Evolutionary conservation across 2,888 invertebrate genomes (phyloP), one percentile per base, ranked within the genome.

Genomic region (Dendrolimus houi): DNA sequence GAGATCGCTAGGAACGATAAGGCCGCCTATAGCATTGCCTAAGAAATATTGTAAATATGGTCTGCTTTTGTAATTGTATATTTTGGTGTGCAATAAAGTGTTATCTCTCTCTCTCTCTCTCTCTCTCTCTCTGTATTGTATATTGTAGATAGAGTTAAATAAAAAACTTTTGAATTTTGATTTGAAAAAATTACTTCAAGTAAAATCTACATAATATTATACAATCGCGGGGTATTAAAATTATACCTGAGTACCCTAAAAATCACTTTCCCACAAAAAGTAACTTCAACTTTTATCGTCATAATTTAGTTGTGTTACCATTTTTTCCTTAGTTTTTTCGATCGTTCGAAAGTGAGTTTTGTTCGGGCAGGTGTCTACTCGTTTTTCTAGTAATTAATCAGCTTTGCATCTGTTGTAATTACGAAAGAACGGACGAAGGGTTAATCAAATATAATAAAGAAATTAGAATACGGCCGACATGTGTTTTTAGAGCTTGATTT

Each of bases 371-470:
- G 88, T 87, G 87, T 71, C 70, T 59, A 69, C 73, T 74, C 66
- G 70, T 87, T 86, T 87, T 87, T 87, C 79, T 82, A 77, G 70
- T 82, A 87, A 88, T 89, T 88, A 89, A 89, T 88, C 87, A 85
- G 81, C 65, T 72, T 69, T 77, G 79, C 87, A 89, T 87, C 88
- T 88, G 88, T 86, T 81, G 76, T 87, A 87, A 88, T 87, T 87
- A 87, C 79, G 70, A 65, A 65, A 70, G 68, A 65, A 65, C 66
- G 66, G 82, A 80, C 83, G 81, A 87, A 86, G 88, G 87, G 87
- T 86, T 88, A 87, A 87, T 89, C 87, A 89, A 88, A 88, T 82
- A 86, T 86, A 87, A 88, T 89, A 87, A 88, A 89, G 88, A 84
- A 86, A 89, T 89, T 88, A 87, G 81, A 76, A 63, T 59, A 62